phyloP scores from a whole-genome alignment of 2,797 vertebrate genomes.

The Gallinago nigripennis region DNA sequence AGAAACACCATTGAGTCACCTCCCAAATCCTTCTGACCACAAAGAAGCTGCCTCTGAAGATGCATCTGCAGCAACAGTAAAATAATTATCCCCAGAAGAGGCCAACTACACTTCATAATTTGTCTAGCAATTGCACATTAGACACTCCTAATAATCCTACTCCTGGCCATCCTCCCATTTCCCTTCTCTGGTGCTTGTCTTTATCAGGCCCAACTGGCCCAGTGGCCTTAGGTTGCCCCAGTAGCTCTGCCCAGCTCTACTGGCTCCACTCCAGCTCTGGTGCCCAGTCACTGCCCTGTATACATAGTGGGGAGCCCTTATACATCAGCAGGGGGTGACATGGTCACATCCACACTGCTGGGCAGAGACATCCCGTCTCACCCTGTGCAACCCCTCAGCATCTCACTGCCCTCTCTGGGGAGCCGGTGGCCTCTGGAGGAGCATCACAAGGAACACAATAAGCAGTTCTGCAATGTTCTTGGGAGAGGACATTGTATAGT shows the following conservation, averaged over 20 bases:
- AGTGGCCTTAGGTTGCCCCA: accelerated
- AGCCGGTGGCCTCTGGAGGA: neutral
- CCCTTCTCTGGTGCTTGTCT: neutral
- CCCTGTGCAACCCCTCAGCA: neutral
- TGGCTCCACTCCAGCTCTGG: accelerated
- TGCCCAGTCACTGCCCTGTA: neutral
- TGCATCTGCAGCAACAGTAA: neutral
- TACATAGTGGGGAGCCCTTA: neutral
- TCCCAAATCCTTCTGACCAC: neutral
- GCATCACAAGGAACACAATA: neutral
- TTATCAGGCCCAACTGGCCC: accelerated
- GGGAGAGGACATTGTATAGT: neutral
- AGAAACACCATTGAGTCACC: neutral
- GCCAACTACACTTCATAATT: neutral
- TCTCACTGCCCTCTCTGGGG: neutral
- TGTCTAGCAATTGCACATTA: neutral
- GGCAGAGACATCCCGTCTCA: accelerated
- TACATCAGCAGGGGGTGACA: accelerated
- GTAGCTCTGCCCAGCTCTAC: neutral
- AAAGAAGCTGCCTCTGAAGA: neutral
- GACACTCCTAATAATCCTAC: neutral
- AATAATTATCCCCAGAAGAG: neutral
- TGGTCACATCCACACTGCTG: accelerated
- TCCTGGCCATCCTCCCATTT: neutral
- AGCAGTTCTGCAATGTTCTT: neutral